Base-by-base conservation (phyloP, 2,113 vertebrate species). In the Mirounga angustirostris region DNA sequence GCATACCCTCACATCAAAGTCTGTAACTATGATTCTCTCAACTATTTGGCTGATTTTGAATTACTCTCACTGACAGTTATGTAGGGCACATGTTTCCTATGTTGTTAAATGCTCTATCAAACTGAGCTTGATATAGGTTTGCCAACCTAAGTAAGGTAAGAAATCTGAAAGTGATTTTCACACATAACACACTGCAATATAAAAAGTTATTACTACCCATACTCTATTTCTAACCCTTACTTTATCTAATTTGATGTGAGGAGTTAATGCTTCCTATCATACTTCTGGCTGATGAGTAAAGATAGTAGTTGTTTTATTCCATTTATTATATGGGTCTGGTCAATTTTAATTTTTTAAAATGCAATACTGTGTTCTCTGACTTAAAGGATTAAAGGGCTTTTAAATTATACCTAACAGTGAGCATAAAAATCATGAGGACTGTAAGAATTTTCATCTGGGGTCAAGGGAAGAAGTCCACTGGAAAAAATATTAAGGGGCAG, bases 311-410 rank as follows among this genome's bases (percentile, higher is more conserved):
- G 1, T 43, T 73, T 24, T 74, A 46, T 50, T 61, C 36, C 73
- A 83, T 58, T 74, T 85, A 89, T 52, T 78, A 28, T 24, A 82
- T 4, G 0, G 2, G 9, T 65, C 2, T 59, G 3, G 8, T n/a
- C 1, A 21, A 83, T 83, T 92, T 3, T 82, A 91, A n/a, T 19
- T 63, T 61, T 96, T 74, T 85, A 91, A 4, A 76, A 76, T 78
- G 7, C 43, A 82, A 87, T 19, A 73, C 21, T 46, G 4, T 33
- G 65, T 93, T 95, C 59, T 94, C 21, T 74, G 28, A 67, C 18
- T 90, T 96, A 88, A 88, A 76, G 46, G 1, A 67, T 80, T 91
- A 89, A 71, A 52, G 30, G 28, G 5, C 9, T 54, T 95, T 95
- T 61, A 79, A 86, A 65, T 52, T 24, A 78, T 78, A 28, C 0